Evolutionary conservation across 92 coral and sea anemone genomes (phyloP).

Genomic region (Porites evermanni): DNA sequence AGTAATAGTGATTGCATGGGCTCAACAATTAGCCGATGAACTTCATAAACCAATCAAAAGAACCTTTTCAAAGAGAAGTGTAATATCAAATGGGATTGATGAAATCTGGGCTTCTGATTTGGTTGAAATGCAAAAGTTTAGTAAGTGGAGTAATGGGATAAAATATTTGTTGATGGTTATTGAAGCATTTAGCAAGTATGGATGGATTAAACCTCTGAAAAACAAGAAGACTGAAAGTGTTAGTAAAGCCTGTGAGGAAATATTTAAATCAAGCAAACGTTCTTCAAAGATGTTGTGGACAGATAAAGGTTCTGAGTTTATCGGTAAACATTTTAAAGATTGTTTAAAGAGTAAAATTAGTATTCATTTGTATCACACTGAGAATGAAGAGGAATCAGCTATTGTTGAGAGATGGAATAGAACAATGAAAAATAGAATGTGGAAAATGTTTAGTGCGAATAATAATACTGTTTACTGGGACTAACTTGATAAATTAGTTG

Average conservation of each 20-base stretch:
- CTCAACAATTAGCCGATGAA: slow-evolving; percentile 7
- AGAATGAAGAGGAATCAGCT: slow-evolving; percentile 39
- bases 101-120: background rate
- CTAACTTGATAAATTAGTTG: background rate
- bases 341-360: slow-evolving; percentile 12
- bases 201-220: too few relatives aligned
- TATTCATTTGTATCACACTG: slow-evolving; percentile 3
- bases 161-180: too few relatives aligned
- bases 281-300: background rate
- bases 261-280: background rate
- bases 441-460: slow-evolving; percentile 6
- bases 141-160: slow-evolving; percentile 7
- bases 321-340: background rate
- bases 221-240: background rate
- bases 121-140: background rate
- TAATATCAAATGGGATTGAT: background rate
- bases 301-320: too few relatives aligned
- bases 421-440: too few relatives aligned
- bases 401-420: slow-evolving; percentile 11
- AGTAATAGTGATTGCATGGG: background rate
- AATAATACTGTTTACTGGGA: slow-evolving; percentile 11
- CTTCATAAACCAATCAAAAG: background rate
- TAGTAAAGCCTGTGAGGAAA: background rate
- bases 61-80: background rate
- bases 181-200: too few relatives aligned